These are phyloP conservation scores for Rhingia campestris DNA, from an alignment of 2,888 invertebrate genomes.

Conservation along the genomic window DNA sequence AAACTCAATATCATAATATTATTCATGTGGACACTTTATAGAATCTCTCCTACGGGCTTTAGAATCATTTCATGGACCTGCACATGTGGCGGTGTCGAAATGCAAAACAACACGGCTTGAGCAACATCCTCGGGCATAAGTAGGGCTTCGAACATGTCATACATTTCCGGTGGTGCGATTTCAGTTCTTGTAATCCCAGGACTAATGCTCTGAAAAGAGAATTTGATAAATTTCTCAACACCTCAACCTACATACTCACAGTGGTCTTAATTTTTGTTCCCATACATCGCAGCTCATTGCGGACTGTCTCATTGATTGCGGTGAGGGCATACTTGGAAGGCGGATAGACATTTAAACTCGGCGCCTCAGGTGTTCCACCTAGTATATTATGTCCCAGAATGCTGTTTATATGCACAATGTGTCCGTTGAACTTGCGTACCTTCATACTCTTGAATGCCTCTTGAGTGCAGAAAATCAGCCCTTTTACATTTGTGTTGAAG, in stretches of 20 bases:
- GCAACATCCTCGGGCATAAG: slow-evolving; percentile 78
- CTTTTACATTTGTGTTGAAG: slow-evolving; percentile 82
- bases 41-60: slow-evolving; percentile 57
- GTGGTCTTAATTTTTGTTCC: slow-evolving; percentile 80
- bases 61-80: slow-evolving; percentile 71
- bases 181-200: slow-evolving; percentile 78
- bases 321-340: slow-evolving; percentile 80
- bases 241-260: slow-evolving; percentile 75
- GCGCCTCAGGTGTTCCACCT: slow-evolving; percentile 11
- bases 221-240: not conserved
- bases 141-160: slow-evolving; percentile 64
- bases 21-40: not conserved
- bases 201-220: slow-evolving; percentile 77
- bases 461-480: slow-evolving; percentile 80
- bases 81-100: slow-evolving; percentile 78
- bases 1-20: not conserved
- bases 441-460: slow-evolving; percentile 83
- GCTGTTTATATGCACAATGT: slow-evolving; percentile 82
- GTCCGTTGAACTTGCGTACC: slow-evolving; percentile 80
- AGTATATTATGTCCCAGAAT: slow-evolving; percentile 72
- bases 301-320: slow-evolving; percentile 80
- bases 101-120: slow-evolving; percentile 78
- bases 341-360: slow-evolving; percentile 77
- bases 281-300: slow-evolving; percentile 79
- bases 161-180: slow-evolving; percentile 74